These are phyloP conservation scores for Drosophila suzukii DNA, from an alignment of 1,140 invertebrate species.

Conservation along the genomic window DNA sequence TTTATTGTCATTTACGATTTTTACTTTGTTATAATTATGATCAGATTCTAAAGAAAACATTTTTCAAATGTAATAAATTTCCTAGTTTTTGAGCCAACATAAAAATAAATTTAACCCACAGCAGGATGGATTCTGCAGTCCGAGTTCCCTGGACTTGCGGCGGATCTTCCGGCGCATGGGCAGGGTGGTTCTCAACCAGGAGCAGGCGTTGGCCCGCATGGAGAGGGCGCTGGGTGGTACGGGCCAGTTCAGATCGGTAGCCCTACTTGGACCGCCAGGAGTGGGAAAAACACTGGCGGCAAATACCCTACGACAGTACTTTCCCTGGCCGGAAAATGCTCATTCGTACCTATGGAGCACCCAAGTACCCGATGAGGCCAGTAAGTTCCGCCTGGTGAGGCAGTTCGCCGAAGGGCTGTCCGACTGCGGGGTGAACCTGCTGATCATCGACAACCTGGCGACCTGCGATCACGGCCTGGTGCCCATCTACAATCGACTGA, in stretches of 20 bases:
- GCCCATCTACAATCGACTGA: slow-evolving; percentile 54
- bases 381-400: slow-evolving; percentile 61
- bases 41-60: too few relatives aligned
- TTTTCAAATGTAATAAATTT: too few relatives aligned
- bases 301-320: slow-evolving; percentile 33
- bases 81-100: too few relatives aligned
- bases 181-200: slow-evolving; percentile 60
- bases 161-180: slow-evolving; percentile 41
- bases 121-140: slow-evolving; percentile 17
- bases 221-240: slow-evolving; percentile 25
- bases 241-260: slow-evolving; percentile 50
- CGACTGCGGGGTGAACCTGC: slow-evolving; percentile 64
- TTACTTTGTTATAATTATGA: too few relatives aligned
- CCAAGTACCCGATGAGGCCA: slow-evolving; percentile 46
- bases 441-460: slow-evolving; percentile 69
- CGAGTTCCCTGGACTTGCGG: slow-evolving; percentile 20
- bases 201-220: slow-evolving; percentile 48
- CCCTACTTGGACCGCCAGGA: slow-evolving; percentile 61
- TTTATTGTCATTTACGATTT: too few relatives aligned
- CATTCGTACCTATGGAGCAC: slow-evolving; percentile 75
- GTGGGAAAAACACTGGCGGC: slow-evolving; percentile 65
- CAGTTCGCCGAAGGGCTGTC: slow-evolving; percentile 60
- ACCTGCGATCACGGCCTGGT: slow-evolving; percentile 59
- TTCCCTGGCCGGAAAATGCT: slow-evolving; percentile 74
- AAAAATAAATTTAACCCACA: too few relatives aligned